A percentile compares a stretch with the other conserved stretches of the same genome.
Evolutionary conservation across 2,797 vertebrate genomes (phyloP).

Genomic region (Siniperca undulata): DNA sequence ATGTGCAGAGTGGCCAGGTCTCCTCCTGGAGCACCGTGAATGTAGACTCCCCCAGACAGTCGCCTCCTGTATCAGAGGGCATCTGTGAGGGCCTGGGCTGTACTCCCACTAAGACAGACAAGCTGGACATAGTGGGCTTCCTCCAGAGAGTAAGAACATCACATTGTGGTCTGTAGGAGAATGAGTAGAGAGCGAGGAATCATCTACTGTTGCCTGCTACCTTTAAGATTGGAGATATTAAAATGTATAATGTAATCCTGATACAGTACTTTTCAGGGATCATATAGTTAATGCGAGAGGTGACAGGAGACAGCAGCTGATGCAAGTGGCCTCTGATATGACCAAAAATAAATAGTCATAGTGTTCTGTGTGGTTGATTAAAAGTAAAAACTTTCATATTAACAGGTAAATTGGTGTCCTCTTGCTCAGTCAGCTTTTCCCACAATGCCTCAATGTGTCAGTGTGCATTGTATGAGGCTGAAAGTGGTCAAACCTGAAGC

Average conservation of each 20-base stretch:
- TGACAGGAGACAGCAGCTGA: slow-evolving; percentile 3
- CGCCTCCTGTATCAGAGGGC: slow-evolving; percentile 22
- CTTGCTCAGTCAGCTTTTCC: no score
- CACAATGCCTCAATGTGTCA: neutral
- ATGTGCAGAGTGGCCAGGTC: slow-evolving; percentile 7
- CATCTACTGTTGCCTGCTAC: neutral
- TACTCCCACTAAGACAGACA: slow-evolving; percentile 63
- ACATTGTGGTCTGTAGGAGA: neutral
- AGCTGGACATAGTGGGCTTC: slow-evolving; percentile 75
- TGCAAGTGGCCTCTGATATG: neutral
- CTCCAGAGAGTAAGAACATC: slow-evolving; percentile 77
- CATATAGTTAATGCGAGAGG: neutral
- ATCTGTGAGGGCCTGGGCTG: slow-evolving; percentile 34
- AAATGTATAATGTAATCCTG: no score
- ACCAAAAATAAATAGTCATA: neutral
- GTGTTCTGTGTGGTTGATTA: neutral
- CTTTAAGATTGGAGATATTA: neutral
- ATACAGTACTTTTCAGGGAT: neutral
- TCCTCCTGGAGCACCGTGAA: slow-evolving; percentile 36
- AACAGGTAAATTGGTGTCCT: no score
- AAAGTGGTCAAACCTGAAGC: neutral
- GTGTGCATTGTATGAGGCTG: neutral
- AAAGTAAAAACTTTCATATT: no score
- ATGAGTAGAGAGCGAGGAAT: neutral
- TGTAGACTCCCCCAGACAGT: slow-evolving; percentile 11